phyloP scores from a whole-genome alignment of 2,888 invertebrate species.

The Empis stercorea region DNA sequence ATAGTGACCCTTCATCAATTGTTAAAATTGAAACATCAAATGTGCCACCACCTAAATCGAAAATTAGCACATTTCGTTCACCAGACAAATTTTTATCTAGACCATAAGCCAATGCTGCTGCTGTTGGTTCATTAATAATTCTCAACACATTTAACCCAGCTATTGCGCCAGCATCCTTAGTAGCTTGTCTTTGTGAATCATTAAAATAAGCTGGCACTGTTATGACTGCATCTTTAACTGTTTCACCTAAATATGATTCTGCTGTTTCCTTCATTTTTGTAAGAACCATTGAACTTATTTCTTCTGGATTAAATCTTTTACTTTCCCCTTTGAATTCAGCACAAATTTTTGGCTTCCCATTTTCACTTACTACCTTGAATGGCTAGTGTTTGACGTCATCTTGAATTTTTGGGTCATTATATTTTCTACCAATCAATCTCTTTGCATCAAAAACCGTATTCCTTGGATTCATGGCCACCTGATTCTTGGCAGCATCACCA shows the following conservation, averaged over 20 bases:
- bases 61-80: conserved; percentile 70
- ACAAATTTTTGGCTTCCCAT: conserved; percentile 72
- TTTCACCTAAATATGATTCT: conserved; percentile 78
- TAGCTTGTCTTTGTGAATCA: conserved; percentile 82
- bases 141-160: conserved; percentile 84
- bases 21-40: conserved; percentile 95
- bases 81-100: conserved; percentile 74
- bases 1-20: conserved; percentile 80
- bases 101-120: conserved; percentile 89
- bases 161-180: conserved; percentile 87
- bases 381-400: conserved; percentile 94
- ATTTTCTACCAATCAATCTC: conserved; percentile 88
- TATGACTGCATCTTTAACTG: conserved; percentile 78
- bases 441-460: conserved; percentile 92
- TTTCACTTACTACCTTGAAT: conserved; percentile 74
- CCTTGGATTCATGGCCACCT: conserved; percentile 80
- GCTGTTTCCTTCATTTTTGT: conserved; percentile 92
- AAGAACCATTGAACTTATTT: conserved; percentile 87
- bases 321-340: conserved; percentile 82
- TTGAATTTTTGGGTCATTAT: conserved; percentile 84
- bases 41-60: conserved; percentile 89
- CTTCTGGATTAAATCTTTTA: conserved; percentile 87
- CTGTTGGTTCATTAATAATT: conserved; percentile 90
- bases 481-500: conserved; percentile 77
- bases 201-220: conserved; percentile 90